phyloP scores from a whole-genome alignment of 2,113 vertebrate genomes.

The Myanophis thanlyinensis region DNA sequence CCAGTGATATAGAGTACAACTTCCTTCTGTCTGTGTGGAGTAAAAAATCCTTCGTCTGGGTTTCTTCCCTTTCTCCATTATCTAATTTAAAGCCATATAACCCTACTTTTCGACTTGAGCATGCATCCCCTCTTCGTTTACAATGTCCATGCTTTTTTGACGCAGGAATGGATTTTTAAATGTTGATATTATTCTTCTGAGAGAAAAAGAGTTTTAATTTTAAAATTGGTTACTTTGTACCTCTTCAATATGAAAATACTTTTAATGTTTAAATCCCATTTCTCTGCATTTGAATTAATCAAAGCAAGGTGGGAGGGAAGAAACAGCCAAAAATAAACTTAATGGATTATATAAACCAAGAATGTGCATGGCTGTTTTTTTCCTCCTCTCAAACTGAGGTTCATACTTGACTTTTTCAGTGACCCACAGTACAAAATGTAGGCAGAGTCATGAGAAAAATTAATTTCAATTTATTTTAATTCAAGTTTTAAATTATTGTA shows the following conservation, averaged over 20 bases:
- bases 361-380: background rate
- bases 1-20: background rate
- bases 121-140: background rate
- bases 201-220: background rate
- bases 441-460: background rate
- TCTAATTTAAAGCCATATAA: background rate
- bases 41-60: background rate
- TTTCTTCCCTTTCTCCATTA: background rate
- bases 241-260: background rate
- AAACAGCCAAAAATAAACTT: background rate
- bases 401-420: background rate
- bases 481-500: background rate
- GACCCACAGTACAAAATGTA: background rate
- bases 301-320: background rate
- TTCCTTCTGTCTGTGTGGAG: background rate
- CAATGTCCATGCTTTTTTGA: background rate
- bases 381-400: background rate
- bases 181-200: background rate
- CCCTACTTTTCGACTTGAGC: background rate
- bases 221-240: background rate
- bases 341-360: background rate
- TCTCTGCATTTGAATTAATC: background rate
- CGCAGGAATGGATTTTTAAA: background rate
- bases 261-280: background rate
- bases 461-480: background rate